Evolutionary conservation across 2,797 vertebrate genomes (phyloP), one percentile per base, ranked within the genome.

Genomic region (Lacerta agilis): DNA sequence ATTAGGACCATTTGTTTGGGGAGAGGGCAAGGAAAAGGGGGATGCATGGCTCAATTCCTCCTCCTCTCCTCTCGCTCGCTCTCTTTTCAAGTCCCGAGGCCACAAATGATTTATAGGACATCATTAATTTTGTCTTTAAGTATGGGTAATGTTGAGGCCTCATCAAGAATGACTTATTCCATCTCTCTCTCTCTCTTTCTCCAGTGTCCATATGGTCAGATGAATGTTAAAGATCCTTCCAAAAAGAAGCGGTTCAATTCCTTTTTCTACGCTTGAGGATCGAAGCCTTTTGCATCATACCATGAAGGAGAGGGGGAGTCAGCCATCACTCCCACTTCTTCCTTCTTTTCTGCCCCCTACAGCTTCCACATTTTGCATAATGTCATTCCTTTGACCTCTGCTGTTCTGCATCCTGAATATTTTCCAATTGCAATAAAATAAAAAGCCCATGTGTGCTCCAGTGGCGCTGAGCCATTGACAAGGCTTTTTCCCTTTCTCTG

Each of bases 131-230:
- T 92, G 92, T 90, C 64, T 73, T 95, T 92, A 94, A 91, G 87
- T 27, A 20, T 61, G 79, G 93, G 87, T 88, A 72, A 86, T 58
- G 66, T 73, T 91, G 86, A 49, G 67, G 49, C 86, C 91, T 94
- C 94, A 90, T 86, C 86, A 94, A 94, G 83, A 93, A 94, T 45
- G 45, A 73, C 90, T 88, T 92, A 90, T 92, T 96, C 93, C 93
- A 83, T 96, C 94, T 96, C 94, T 97, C 92, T 94, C 95, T 84
- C 79, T 80, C 79, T 82, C 41, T 18, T 72, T 79, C 94, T 94
- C 87, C 95, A 98, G 98, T 98, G 98, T 97, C 98, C 98, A 29
- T 98, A 97, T 88, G 97, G 97, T 87, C 97, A 98, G 97, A 96
- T 96, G 93, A 98, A 98, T 73, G 97, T 98, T 95, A 97, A 98